These are phyloP conservation scores for Oxycera nigricornis DNA, from an alignment of 2,888 invertebrate genomes.

Conservation along the genomic window DNA sequence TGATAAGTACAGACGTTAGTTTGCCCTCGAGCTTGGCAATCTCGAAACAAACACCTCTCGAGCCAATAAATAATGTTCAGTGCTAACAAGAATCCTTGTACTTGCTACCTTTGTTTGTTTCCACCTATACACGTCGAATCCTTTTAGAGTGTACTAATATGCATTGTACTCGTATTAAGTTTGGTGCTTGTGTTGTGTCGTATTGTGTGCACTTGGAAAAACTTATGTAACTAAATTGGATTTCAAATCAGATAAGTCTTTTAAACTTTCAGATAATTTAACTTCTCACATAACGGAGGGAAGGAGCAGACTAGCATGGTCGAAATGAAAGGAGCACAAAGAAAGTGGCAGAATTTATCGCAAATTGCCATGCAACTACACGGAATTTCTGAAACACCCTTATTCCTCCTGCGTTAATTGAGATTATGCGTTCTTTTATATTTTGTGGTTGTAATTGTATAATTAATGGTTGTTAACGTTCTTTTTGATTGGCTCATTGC, in stretches of 20 bases:
- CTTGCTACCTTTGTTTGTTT: background rate
- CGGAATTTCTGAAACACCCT: too few relatives aligned
- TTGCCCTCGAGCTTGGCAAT: background rate
- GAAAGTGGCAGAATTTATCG: background rate
- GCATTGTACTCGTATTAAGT: too few relatives aligned
- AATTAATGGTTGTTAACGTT: too few relatives aligned
- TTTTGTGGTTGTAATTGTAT: too few relatives aligned
- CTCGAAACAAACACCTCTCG: background rate
- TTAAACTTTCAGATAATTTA: background rate
- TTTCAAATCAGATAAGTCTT: slow-evolving; percentile 13
- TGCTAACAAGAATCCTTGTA: background rate
- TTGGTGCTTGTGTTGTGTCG: too few relatives aligned
- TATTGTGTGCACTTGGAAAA: background rate
- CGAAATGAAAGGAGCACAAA: background rate
- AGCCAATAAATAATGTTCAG: background rate
- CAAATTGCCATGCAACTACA: background rate
- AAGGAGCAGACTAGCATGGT: background rate
- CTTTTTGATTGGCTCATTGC: too few relatives aligned
- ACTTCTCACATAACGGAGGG: background rate
- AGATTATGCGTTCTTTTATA: too few relatives aligned
- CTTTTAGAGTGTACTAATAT: too few relatives aligned
- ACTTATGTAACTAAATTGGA: slow-evolving; percentile 2
- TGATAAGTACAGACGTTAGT: background rate
- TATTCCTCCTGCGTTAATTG: too few relatives aligned
- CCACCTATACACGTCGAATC: too few relatives aligned